Conservation (phyloP, 2,888 invertebrate genomes). For the Portevinia maculata region DNA sequence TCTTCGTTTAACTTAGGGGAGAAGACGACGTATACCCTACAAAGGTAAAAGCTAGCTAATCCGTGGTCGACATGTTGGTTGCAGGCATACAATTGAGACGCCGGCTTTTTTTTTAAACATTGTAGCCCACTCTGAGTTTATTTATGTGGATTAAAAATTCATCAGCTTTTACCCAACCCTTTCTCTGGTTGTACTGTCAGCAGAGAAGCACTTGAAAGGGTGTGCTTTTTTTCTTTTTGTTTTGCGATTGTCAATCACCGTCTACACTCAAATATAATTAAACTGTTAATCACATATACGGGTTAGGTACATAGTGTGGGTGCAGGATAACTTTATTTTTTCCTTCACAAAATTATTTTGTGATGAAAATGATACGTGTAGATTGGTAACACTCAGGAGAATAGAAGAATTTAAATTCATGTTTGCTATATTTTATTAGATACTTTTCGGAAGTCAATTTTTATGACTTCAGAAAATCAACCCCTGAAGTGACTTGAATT, state of each 20-base stretch:
- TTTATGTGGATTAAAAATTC: slow-evolving; percentile 61
- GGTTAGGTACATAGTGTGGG: background rate
- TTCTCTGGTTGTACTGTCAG: slow-evolving; percentile 33
- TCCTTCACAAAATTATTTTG: background rate
- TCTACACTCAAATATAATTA: slow-evolving; percentile 70
- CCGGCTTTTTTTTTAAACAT: slow-evolving; percentile 38
- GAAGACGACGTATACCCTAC: slow-evolving; percentile 11
- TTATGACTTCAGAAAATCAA: slow-evolving; percentile 7
- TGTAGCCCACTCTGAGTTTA: slow-evolving; percentile 30
- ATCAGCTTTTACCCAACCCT: slow-evolving; percentile 62
- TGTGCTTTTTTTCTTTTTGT: slow-evolving; percentile 16
- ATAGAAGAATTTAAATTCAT: slow-evolving; percentile 15
- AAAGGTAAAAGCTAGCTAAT: slow-evolving; percentile 52
- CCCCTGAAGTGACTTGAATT: slow-evolving; percentile 52
- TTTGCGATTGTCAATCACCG: slow-evolving; percentile 62
- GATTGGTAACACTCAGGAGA: slow-evolving; percentile 15
- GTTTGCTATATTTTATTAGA: background rate
- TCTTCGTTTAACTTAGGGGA: slow-evolving; percentile 26
- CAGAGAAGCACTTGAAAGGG: slow-evolving; percentile 52
- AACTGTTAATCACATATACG: slow-evolving; percentile 59
- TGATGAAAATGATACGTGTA: background rate
- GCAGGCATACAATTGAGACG: slow-evolving; percentile 37
- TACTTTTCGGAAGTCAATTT: background rate
- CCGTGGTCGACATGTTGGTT: slow-evolving; percentile 59
- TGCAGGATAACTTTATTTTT: slow-evolving; percentile 9